Evolutionary conservation across 92 coral and sea anemone species (phyloP), one percentile per base, ranked within the genome.

Genomic region (Parazoanthus atlanticus): DNA sequence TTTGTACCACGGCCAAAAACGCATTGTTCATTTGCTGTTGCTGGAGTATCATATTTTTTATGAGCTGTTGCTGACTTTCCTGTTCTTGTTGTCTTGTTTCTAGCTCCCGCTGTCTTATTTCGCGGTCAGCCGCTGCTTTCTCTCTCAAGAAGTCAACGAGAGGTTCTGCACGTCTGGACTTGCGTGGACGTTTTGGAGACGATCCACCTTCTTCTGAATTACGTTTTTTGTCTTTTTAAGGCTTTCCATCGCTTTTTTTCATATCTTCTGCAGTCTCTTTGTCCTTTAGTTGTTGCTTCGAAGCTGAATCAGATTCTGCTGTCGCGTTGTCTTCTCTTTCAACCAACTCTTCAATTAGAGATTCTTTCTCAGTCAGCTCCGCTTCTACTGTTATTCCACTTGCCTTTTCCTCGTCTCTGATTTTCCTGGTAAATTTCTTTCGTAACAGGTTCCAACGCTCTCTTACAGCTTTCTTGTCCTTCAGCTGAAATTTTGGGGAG

Each of bases 381-480:
- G 38, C 82, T 19, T 86, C 89, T 15, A 32, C 74, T 28, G 73
- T 26, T 30, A 86, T 75, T 30, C 82, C 83, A 74, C 89, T 73
- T 49, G 80, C 83, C 70, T 86, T 86, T 52, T 88, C 54, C 30
- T 80, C 90, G 10, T 88, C 81, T 32, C 80, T 80, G 56, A 89
- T 74, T 49, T 82, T 82, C 40, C 25, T 86, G 32, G 52, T 86
- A 47, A 75, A 86, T 47, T 49, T 86, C 29, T 81, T 82, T 74
- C 49, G 84, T 17, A 83, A 47, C 78, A 85, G 47, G 66, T 82
- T 74, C 84, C 88, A 89, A 33, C 91, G 66, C 84, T 89, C 91
- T 89, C 88, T 38, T 71, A 82, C 91, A 31, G 36, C 84, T 82
- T 86, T 89, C 76, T 83, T 89, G 74, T 90, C 91, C 40, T 83